Conservation (phyloP, 2,113 vertebrate genomes). For the Burhinus bistriatus region DNA sequence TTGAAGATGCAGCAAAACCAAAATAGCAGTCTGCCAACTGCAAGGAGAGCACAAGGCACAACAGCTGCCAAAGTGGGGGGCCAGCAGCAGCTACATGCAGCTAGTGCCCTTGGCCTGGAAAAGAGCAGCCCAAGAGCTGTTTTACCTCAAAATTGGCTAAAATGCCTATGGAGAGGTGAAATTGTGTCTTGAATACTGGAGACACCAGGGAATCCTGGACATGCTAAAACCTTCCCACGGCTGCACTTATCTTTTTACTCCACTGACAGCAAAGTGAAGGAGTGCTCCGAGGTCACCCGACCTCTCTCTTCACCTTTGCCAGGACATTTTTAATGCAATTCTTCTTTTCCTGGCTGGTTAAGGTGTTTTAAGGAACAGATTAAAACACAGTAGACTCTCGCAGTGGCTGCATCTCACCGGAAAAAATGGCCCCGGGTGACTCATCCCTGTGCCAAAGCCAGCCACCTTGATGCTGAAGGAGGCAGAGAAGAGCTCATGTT, state of each 20-base stretch:
- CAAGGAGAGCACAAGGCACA: neutral
- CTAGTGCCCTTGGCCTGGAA: neutral
- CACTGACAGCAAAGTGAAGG: neutral
- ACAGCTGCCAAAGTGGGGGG: accelerated
- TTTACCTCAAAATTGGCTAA: neutral
- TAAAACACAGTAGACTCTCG: neutral
- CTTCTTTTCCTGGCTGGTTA: neutral
- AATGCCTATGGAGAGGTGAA: neutral
- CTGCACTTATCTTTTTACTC: neutral
- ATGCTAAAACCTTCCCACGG: neutral
- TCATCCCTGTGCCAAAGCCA: neutral
- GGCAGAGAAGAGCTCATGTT: neutral
- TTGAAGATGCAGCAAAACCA: neutral
- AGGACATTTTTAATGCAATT: neutral
- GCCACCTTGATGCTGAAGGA: neutral
- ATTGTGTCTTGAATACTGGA: neutral
- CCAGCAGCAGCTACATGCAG: accelerated
- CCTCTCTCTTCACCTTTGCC: neutral
- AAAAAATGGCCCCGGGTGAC: neutral
- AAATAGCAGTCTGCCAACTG: neutral
- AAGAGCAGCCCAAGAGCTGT: neutral
- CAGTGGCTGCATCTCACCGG: neutral
- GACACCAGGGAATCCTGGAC: neutral
- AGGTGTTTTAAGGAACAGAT: neutral
- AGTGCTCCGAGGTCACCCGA: neutral